Evolutionary conservation across 2,797 vertebrate species (phyloP).

Genomic region (Megaceryle alcyon): DNA sequence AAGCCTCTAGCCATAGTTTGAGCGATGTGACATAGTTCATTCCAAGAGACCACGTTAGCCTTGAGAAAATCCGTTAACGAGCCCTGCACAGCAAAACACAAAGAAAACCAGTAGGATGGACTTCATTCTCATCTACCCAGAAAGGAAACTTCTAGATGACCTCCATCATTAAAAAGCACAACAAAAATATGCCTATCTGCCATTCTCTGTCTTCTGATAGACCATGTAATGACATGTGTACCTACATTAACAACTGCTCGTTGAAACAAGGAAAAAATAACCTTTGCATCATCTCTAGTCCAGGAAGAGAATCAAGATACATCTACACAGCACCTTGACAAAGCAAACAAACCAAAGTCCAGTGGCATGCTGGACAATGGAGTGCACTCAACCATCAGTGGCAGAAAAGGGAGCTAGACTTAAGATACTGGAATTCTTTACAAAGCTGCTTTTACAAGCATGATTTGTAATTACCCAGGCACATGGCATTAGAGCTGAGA

Average conservation of each 20-base stretch:
- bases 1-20: constrained; percentile 91
- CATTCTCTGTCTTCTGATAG: neutral
- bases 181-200: neutral
- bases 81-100: constrained; percentile 77
- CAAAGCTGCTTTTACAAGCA: neutral
- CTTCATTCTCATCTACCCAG: neutral
- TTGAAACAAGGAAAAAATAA: neutral
- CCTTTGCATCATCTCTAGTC: neutral
- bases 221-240: accelerated
- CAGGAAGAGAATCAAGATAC: accelerated
- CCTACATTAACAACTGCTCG: accelerated
- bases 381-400: no score
- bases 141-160: neutral
- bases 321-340: neutral
- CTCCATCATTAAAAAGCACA: neutral
- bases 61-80: constrained; percentile 95
- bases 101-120: neutral
- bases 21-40: constrained; percentile 92
- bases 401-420: neutral
- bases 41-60: constrained; percentile 95
- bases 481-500: neutral
- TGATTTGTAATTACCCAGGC: neutral
- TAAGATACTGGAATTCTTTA: no score
- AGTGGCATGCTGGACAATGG: no score
- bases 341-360: accelerated